These are phyloP conservation scores for Rhinolophus sinicus DNA, from an alignment of 2,113 vertebrate species.

Conservation along the genomic window DNA sequence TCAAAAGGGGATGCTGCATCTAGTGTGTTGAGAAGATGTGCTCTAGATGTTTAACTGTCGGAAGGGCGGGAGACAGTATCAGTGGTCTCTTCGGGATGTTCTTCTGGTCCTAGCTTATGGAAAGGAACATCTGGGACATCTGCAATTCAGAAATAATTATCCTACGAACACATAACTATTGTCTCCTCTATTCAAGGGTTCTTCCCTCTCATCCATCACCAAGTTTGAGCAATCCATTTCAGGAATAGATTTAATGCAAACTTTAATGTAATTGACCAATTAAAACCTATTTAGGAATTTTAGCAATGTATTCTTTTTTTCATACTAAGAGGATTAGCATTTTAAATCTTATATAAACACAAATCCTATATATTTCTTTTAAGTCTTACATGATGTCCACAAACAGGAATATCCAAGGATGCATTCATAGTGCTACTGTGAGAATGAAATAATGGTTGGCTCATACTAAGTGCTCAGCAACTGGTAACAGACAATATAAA, in stretches of 20 bases:
- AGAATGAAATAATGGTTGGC: background rate
- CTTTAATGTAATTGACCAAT: background rate
- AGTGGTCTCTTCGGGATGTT: background rate
- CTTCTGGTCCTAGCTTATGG: background rate
- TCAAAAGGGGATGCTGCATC: background rate
- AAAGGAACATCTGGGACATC: background rate
- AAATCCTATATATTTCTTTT: background rate
- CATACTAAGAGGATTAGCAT: background rate
- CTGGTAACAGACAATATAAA: background rate
- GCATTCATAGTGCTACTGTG: background rate
- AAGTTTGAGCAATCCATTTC: slow-evolving; percentile 17
- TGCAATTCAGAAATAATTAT: background rate
- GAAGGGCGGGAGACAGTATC: background rate
- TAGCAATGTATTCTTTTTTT: background rate
- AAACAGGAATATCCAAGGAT: background rate
- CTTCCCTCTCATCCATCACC: background rate
- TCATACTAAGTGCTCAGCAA: background rate
- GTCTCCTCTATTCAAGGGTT: background rate
- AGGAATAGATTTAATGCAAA: slow-evolving; percentile 4
- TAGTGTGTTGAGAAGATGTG: background rate
- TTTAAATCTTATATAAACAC: slow-evolving; percentile 10
- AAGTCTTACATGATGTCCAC: background rate
- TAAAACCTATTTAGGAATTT: slow-evolving; percentile 12
- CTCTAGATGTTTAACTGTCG: background rate
- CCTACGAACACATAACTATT: background rate